Conservation (phyloP, 2,113 vertebrate genomes). For the Thryonomys swinderianus region DNA sequence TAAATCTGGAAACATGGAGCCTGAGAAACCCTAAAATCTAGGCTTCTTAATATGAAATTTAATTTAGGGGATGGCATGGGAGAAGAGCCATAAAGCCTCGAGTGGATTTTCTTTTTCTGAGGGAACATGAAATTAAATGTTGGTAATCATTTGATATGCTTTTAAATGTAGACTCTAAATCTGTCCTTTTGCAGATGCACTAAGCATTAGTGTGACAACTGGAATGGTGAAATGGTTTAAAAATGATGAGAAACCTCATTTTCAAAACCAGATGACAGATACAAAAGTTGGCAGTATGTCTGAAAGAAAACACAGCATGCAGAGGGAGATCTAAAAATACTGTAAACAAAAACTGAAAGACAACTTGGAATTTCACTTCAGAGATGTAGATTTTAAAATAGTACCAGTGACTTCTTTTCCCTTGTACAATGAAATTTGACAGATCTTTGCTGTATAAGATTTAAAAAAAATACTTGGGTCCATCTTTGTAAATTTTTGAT, state of each 20-base stretch:
- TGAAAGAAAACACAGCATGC: slow-evolving; percentile 72
- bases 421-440: slow-evolving; percentile 59
- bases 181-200: slow-evolving; percentile 72
- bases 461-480: background rate
- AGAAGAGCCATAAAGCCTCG: slow-evolving; percentile 64
- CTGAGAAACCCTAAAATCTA: slow-evolving; percentile 69
- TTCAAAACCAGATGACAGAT: slow-evolving; percentile 80
- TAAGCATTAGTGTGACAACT: slow-evolving; percentile 69
- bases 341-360: slow-evolving; percentile 77
- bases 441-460: slow-evolving; percentile 23
- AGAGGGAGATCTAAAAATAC: slow-evolving; percentile 79
- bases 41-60: slow-evolving; percentile 72
- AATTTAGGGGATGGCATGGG: slow-evolving; percentile 70
- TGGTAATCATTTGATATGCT: slow-evolving; percentile 71
- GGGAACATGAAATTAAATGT: slow-evolving; percentile 77
- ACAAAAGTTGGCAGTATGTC: slow-evolving; percentile 75
- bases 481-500: slow-evolving; percentile 37
- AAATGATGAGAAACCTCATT: slow-evolving; percentile 76
- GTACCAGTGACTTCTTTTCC: slow-evolving; percentile 52
- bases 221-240: slow-evolving; percentile 73
- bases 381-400: slow-evolving; percentile 75
- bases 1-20: slow-evolving; percentile 71
- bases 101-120: slow-evolving; percentile 63
- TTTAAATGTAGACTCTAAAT: slow-evolving; percentile 72
- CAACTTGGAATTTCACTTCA: slow-evolving; percentile 78